Base-by-base conservation (phyloP, 2,797 vertebrate species). In the Amblyopsis hoosieri region DNA sequence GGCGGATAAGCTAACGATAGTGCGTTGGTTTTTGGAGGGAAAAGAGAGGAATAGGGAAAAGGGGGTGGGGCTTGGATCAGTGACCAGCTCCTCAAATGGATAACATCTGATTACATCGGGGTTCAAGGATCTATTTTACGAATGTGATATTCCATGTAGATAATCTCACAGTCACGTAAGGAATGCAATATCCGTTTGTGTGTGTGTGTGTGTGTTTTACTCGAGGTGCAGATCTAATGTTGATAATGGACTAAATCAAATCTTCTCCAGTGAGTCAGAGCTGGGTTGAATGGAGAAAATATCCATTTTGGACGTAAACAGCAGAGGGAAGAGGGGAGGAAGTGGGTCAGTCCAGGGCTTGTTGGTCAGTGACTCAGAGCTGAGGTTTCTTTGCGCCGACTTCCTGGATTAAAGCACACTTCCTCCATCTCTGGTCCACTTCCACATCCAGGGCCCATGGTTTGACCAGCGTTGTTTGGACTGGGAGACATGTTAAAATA, bases 361-460 rank as follows among this genome's bases (percentile, higher is more conserved):
- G 4, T 69, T 48, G 66, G 79, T 90, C 80, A 85, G 65, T 82
- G 67, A 81, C 73, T 85, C 72, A 88, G 60, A 70, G 72, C 72
- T 45, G 70, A 59, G 50, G 72, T 88, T 48, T 81, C 79, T 80
- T 89, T 91, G 74, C 91, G 84, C 56, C 75, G 83, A 80, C 81
- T 88, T 84, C 89, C 88, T 61, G 87, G 81, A 76, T 87, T 86
- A 78, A 87, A 89, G 83, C 67, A 66, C 33, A 70, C 52, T 31
- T 62, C 69, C 78, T 85, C 85, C 88, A 83, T 68, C 17, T 69
- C 63, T 62, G 72, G 69, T 79, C 65, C 76, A 47, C 69, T 62
- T 75, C 49, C 60, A 58, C 54, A 64, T 45, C 56, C 70, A 46
- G 23, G 66, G 71, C 84, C 83, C 89, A 90, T 91, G 74, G 69